Evolutionary conservation across 1,140 invertebrate species (phyloP).

Genomic region (Drosophila sp.): DNA sequence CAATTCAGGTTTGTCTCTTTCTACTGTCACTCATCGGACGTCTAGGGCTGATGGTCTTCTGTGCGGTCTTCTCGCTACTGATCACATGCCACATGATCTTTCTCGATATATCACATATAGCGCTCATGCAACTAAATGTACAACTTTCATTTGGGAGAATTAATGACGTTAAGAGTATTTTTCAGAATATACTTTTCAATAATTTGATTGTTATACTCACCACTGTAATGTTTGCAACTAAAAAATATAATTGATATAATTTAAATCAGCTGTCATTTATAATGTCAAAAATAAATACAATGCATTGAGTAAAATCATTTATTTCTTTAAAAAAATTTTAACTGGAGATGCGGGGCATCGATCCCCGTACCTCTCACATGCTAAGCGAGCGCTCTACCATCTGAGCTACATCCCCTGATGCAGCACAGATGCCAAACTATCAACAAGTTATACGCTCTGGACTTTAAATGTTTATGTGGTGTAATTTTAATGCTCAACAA

Average conservation of each 20-base stretch:
- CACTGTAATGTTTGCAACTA: not conserved
- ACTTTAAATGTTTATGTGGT: not conserved
- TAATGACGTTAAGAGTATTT: too few relatives aligned
- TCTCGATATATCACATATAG: slow-evolving; percentile 93
- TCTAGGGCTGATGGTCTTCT: slow-evolving; percentile 86
- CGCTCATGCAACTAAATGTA: too few relatives aligned
- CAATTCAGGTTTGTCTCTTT: slow-evolving; percentile 90
- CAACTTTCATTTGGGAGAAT: too few relatives aligned
- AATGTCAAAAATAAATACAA: not conserved
- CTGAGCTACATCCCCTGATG: slow-evolving; percentile 86
- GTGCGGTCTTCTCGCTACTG: slow-evolving; percentile 91
- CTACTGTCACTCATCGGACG: slow-evolving; percentile 90
- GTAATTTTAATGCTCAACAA: slow-evolving; percentile 45
- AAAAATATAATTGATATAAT: not conserved
- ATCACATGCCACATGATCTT: slow-evolving; percentile 92
- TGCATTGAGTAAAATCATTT: not conserved
- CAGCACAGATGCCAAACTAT: not conserved
- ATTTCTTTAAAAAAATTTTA: not conserved
- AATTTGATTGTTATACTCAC: not conserved
- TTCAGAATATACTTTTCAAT: too few relatives aligned
- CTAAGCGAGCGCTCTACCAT: slow-evolving; percentile 94
- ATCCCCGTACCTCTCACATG: slow-evolving; percentile 93
- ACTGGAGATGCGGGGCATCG: slow-evolving; percentile 87
- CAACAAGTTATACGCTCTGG: not conserved
- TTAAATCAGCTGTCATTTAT: not conserved